Percentiles rank a stretch among this genome's conserved stretches.
Evolutionary conservation across 1,140 invertebrate species (phyloP).

Genomic region (Drosophila kikkawai): DNA sequence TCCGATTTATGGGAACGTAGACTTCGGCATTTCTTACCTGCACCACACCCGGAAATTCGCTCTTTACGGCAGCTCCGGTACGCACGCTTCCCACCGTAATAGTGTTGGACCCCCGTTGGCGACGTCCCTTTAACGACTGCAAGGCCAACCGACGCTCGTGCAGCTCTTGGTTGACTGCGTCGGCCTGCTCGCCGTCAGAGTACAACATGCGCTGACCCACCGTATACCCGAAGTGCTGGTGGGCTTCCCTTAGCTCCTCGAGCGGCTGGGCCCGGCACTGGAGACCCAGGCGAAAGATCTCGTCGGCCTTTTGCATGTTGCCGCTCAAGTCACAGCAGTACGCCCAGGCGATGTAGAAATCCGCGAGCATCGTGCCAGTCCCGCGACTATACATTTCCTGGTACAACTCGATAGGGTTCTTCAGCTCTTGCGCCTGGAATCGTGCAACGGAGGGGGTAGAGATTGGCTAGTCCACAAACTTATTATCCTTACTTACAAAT

Average conservation of each 20-base stretch:
- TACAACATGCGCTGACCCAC: conserved; percentile 87
- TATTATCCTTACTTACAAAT: no score
- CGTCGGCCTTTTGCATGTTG: conserved; percentile 91
- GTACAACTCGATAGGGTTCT: no score
- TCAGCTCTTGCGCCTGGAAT: no score
- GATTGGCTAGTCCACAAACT: no score
- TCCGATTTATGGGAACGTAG: neutral
- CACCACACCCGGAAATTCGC: conserved; percentile 68
- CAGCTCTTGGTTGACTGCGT: conserved; percentile 86
- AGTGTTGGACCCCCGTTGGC: conserved; percentile 87
- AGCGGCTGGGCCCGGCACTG: conserved; percentile 89
- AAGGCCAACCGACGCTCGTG: conserved; percentile 89
- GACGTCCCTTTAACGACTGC: conserved; percentile 86
- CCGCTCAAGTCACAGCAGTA: no score
- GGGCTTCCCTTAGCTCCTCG: conserved; percentile 90
- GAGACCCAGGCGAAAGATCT: conserved; percentile 90
- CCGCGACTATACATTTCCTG: no score
- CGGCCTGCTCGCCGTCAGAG: conserved; percentile 87
- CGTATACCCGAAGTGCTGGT: conserved; percentile 89
- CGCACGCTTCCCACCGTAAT: conserved; percentile 86
- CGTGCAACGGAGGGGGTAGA: no score
- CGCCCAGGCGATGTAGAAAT: no score
- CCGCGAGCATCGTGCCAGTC: no score
- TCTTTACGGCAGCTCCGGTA: conserved; percentile 84
- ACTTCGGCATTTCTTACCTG: conserved; percentile 30